These are phyloP conservation scores for Ammodytes marinus DNA, from an alignment of 2,113 vertebrate species.

Conservation along the genomic window DNA sequence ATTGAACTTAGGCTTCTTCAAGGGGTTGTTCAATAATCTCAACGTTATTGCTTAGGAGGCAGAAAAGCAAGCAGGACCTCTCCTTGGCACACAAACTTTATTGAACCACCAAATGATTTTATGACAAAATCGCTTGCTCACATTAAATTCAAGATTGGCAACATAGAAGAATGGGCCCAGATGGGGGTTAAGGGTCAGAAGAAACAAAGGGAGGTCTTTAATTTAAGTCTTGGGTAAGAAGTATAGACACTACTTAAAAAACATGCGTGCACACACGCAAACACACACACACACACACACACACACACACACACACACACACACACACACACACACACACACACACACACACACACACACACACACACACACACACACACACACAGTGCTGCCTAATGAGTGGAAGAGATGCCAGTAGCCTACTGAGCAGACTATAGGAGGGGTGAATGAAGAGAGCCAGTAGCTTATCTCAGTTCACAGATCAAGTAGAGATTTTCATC, in stretches of 20 bases:
- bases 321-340: too few relatives aligned
- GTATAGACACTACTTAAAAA: constrained; percentile 6
- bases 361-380: too few relatives aligned
- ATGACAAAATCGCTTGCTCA: constrained; percentile 54
- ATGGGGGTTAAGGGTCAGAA: constrained; percentile 23
- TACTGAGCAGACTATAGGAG: neutral
- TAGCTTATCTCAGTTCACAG: constrained; percentile 31
- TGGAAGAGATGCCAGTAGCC: neutral
- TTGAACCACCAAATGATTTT: constrained; percentile 67
- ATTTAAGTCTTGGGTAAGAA: constrained; percentile 13
- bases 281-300: too few relatives aligned
- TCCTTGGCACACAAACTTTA: constrained; percentile 66
- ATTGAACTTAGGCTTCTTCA: constrained; percentile 54
- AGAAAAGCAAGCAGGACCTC: constrained; percentile 63
- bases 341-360: too few relatives aligned
- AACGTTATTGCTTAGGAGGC: constrained; percentile 80
- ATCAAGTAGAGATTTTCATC: constrained; percentile 56
- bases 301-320: too few relatives aligned
- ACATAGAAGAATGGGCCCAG: constrained; percentile 71
- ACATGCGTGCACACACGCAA: neutral
- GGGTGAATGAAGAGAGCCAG: neutral
- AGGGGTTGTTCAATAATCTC: constrained; percentile 74
- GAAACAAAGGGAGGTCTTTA: constrained; percentile 12
- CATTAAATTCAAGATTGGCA: constrained; percentile 65
- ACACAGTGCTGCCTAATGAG: constrained; percentile 40